These are phyloP conservation scores for Cyanoderma ruficeps DNA, from an alignment of 2,113 vertebrate species.

Conservation along the genomic window DNA sequence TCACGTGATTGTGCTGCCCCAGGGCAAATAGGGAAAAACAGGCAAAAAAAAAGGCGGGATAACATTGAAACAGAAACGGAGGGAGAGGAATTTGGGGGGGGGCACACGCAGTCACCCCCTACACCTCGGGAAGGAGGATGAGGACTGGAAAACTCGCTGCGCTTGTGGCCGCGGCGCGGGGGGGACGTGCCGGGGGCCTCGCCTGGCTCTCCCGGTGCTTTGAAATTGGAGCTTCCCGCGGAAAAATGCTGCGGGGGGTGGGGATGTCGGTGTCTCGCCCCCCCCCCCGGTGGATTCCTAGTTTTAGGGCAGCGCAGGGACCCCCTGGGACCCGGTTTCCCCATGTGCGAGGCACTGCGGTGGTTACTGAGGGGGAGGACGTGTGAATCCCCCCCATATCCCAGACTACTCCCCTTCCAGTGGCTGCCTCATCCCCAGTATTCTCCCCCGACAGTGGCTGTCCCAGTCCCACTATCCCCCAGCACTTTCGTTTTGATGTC, in stretches of 20 bases:
- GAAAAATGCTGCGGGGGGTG: neutral
- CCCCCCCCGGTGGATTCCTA: rapidly evolving
- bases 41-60: neutral
- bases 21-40: neutral
- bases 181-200: too few species aligned
- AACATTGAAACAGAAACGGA: rapidly evolving
- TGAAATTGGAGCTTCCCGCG: neutral
- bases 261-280: too few species aligned
- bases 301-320: neutral
- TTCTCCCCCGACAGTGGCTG: rapidly evolving
- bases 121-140: too few species aligned
- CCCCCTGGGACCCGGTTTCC: too few species aligned
- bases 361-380: too few species aligned
- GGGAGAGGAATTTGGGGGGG: neutral
- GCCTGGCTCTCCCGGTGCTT: neutral
- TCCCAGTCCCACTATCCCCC: too few species aligned
- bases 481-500: neutral
- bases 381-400: rapidly evolving
- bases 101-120: too few species aligned
- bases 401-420: too few species aligned
- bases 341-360: rapidly evolving
- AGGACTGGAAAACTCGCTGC: neutral
- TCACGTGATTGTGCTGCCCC: neutral
- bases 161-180: neutral
- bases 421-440: neutral